A percentile compares a stretch with the other conserved stretches of the same genome.
These are phyloP conservation scores for Drosophila kambysellisi DNA, from an alignment of 2,888 invertebrate genomes.

Conservation along the genomic window DNA sequence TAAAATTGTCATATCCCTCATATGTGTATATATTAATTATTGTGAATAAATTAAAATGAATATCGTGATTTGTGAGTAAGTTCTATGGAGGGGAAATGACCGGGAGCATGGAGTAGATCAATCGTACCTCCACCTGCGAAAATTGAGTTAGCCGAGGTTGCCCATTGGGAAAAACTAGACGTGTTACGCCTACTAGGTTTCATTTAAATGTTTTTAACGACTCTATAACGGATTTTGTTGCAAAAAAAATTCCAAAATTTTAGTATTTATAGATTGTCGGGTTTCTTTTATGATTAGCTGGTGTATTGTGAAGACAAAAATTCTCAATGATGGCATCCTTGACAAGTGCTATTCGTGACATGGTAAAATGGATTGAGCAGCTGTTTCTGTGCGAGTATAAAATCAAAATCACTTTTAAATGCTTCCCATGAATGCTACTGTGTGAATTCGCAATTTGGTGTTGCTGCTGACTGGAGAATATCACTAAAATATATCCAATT, in stretches of 20 bases:
- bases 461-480: background rate
- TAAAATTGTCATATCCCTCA: too few relatives aligned
- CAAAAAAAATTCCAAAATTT: background rate
- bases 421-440: conserved; percentile 2
- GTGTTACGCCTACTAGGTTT: background rate
- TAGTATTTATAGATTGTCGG: background rate
- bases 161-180: too few relatives aligned
- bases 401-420: conserved; percentile 13
- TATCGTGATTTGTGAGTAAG: too few relatives aligned
- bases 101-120: too few relatives aligned
- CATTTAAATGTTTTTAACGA: background rate
- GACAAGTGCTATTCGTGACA: background rate
- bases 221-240: background rate
- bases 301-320: background rate
- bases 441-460: background rate
- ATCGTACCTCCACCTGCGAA: too few relatives aligned
- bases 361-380: conserved; percentile 3
- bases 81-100: too few relatives aligned
- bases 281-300: background rate
- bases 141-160: too few relatives aligned
- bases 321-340: background rate
- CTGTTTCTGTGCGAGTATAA: conserved; percentile 18
- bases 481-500: conserved; percentile 2
- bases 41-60: too few relatives aligned
- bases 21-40: too few relatives aligned